A percentile compares a stretch with the other conserved stretches of the same genome.
These are phyloP conservation scores for Oppia nitens DNA, from an alignment of 1,140 invertebrate genomes.

Conservation along the genomic window DNA sequence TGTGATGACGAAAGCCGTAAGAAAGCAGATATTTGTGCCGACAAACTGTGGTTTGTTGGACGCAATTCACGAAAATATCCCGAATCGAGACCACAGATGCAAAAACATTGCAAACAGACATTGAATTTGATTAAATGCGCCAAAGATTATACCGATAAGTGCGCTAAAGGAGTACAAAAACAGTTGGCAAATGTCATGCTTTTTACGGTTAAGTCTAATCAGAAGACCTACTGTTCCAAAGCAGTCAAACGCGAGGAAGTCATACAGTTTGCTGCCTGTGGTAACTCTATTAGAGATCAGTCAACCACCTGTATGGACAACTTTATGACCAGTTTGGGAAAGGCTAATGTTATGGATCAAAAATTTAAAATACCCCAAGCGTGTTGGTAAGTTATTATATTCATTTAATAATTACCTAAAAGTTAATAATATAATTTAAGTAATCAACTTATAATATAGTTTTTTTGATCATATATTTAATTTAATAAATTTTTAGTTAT, in stretches of 20 bases:
- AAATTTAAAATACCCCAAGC: constrained; percentile 4
- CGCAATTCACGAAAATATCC: constrained; percentile 7
- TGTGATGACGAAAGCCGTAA: neutral
- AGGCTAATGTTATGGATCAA: neutral
- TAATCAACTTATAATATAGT: too few relatives aligned
- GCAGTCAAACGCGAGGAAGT: neutral
- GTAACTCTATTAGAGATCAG: constrained; percentile 1
- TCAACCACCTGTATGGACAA: constrained; percentile 1
- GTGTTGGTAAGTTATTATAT: constrained; percentile 13
- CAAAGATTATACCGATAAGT: constrained; percentile 2
- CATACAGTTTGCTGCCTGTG: neutral
- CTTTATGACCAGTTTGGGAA: constrained; percentile 3
- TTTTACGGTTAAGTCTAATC: constrained; percentile 2
- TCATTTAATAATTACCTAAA: too few relatives aligned
- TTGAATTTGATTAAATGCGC: constrained; percentile 4
- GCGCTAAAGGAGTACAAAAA: neutral
- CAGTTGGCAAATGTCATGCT: constrained; percentile 11
- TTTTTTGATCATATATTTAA: too few relatives aligned
- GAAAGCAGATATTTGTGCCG: constrained; percentile 5
- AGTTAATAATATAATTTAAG: too few relatives aligned
- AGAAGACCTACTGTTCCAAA: neutral
- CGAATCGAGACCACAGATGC: neutral
- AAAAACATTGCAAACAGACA: constrained; percentile 4
- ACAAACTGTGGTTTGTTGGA: constrained; percentile 13
- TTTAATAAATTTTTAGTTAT: too few relatives aligned